Evolutionary conservation across 2,113 vertebrate species (phyloP), one percentile per base, ranked within the genome.

Genomic region (Zingel zingel): DNA sequence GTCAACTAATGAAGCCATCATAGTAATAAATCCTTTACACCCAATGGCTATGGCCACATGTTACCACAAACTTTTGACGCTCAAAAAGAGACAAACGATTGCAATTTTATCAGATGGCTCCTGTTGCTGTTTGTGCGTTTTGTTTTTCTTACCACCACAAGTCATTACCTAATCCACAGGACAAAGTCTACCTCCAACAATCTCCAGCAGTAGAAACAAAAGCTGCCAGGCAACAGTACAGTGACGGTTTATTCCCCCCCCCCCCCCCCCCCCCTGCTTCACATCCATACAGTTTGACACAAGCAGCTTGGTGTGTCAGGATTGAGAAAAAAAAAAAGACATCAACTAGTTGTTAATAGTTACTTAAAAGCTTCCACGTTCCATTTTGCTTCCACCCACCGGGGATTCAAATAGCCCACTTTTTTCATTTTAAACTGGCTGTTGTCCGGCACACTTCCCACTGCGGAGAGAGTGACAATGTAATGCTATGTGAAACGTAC

Each of bases 151-250:
- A 15, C 9, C 4, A 2, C 45, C 76, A 51, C 48, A 39, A 74
- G 27, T 69, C 77, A 64, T 77, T 33, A 25, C 64, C 68, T 72
- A 59, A 62, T 76, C 74, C 79, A 76, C 77, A 77, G 67, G 77
- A 88, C 85, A 87, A 85, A 80, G 81, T 87, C 89, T 94, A 93
- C 92, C 91, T 94, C 90, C 73, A 68, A 75, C 68, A 61, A 72
- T 83, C 81, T 87, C 85, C 59, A 43, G 67, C 69, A 87, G 81
- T 58, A 36, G 61, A 45, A 77, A 56, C 47, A 71, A 67, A 58
- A 79, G 63, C 64, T 70, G 73, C 71, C 82, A 69, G 86, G 86
- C 77, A 80, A 82, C 74, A 81, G 79, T 12, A 67, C 58, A 58
- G 65, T 4, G 72, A 45, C 0, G 12, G 16, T 68, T 80, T 27